Evolutionary conservation across 1,140 invertebrate genomes (phyloP).

Genomic region (Cyrtorhinus lividipennis): DNA sequence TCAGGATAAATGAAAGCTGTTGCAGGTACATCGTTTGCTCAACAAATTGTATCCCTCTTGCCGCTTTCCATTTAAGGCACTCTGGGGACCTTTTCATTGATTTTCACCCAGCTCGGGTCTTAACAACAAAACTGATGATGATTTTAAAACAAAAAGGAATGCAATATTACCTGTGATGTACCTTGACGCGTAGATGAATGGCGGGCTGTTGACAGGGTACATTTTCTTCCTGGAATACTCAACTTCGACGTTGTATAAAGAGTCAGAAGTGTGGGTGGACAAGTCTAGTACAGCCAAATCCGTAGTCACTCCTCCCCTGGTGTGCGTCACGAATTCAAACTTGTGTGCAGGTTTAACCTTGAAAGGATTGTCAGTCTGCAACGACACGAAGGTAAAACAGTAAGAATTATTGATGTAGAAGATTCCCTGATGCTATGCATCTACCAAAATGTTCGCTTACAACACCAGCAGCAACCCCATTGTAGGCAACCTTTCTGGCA

Average conservation of each 20-base stretch:
- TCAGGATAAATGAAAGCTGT: too few relatives aligned
- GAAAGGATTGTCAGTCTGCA: conserved; percentile 26
- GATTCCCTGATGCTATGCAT: too few relatives aligned
- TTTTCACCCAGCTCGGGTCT: too few relatives aligned
- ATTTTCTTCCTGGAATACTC: conserved; percentile 32
- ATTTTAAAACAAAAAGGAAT: too few relatives aligned
- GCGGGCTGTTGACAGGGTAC: conserved; percentile 41
- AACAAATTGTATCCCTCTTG: too few relatives aligned
- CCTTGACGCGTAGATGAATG: conserved; percentile 59
- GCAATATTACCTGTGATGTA: conserved; percentile 62
- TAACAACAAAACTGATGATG: too few relatives aligned
- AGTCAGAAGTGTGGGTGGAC: conserved; percentile 31
- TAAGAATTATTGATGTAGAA: background rate
- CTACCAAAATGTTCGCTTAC: too few relatives aligned
- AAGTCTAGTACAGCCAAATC: conserved; percentile 55
- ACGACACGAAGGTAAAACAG: background rate
- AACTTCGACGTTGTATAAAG: conserved; percentile 53
- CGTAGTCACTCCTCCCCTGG: conserved; percentile 48
- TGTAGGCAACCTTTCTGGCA: too few relatives aligned
- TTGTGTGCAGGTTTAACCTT: conserved; percentile 37
- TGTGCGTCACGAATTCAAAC: conserved; percentile 37
- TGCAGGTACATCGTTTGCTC: too few relatives aligned
- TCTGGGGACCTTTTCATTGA: too few relatives aligned
- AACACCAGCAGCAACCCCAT: too few relatives aligned
- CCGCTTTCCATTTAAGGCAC: too few relatives aligned